Base-by-base conservation (phyloP, 1,140 invertebrate species). In the Dryas iulia region DNA sequence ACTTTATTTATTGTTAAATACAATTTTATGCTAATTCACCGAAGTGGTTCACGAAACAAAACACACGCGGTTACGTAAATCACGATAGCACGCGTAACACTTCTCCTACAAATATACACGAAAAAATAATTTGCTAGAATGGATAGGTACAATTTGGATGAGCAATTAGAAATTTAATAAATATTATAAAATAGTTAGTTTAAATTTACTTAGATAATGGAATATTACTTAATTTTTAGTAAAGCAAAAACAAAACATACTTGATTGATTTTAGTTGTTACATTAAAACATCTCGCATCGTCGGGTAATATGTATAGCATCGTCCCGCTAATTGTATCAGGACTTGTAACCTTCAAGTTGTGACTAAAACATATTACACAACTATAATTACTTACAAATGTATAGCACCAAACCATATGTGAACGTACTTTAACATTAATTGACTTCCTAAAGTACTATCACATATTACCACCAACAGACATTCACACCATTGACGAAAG, bases 181-280 rank as follows among this genome's bases (percentile, higher is more conserved):
- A 79, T 85, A 81, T 85, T 83, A 82, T 75, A 83, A 81, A 86
- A 87, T 76, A 79, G 63, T 78, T 73, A 84, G 73, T 79, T 78
- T 82, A 76, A 84, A 81, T 83, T 87, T 82, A 87, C 81, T 87
- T 87, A 88, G 80, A 83, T 90, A 89, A 89, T 90, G 88, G 88
- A 90, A 90, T 90, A 89, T 78, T 81, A 86, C 79, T 87, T 87
- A 87, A 79, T 82, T 85, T 47, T 86, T 79, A 83, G 81, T 82
- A 81, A 79, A 85, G 76, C 78, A 79, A 82, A 83, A 75, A 77
- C 76, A 76, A 82, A 73, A 68, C 59, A 68, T 33, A 56, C 39
- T 47, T 66, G 24, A 67, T 54, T 60, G 14, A 60, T 33, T 47
- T 57, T 68, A 56, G 39, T 60, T 67, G 30, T 54, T 30, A 67